Evolutionary conservation across 2,113 vertebrate genomes (phyloP).

Genomic region (Sinocyclocheilus anshuiensis): DNA sequence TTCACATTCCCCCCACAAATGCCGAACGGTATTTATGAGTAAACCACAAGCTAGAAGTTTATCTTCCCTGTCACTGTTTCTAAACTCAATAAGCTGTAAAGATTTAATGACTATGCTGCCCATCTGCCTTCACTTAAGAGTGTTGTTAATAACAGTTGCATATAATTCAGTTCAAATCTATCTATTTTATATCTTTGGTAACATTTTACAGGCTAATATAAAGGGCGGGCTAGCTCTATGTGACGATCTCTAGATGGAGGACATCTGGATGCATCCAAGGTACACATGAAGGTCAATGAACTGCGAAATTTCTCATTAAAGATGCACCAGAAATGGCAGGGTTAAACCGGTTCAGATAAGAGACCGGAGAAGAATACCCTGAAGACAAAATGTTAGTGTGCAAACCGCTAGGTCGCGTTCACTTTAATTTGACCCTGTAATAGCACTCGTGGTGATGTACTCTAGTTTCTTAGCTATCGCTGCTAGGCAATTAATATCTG

Average conservation of each 20-base stretch:
- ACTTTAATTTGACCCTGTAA: constrained; percentile 30
- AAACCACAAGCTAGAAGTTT: constrained; percentile 4
- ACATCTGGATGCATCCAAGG: constrained; percentile 25
- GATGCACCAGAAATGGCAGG: background rate
- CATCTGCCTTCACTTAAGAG: constrained; percentile 9
- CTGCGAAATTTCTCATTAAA: constrained; percentile 66
- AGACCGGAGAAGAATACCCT: background rate
- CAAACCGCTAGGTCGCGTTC: background rate
- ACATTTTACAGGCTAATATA: constrained; percentile 3
- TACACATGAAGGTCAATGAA: constrained; percentile 63
- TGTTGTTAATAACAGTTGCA: constrained; percentile 1
- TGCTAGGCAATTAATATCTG: constrained; percentile 79
- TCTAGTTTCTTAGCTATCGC: constrained; percentile 61
- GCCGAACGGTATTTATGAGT: background rate
- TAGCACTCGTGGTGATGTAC: constrained; percentile 48
- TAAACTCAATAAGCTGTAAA: constrained; percentile 44
- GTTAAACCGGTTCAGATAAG: constrained; percentile 1
- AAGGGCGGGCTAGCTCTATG: background rate
- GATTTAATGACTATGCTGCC: constrained; percentile 17
- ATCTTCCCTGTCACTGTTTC: constrained; percentile 36
- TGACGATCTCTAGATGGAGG: background rate
- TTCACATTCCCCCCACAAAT: constrained; percentile 17
- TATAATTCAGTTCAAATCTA: constrained; percentile 24
- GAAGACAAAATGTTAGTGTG: background rate
- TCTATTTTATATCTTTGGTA: background rate